Evolutionary conservation across 1,140 invertebrate species (phyloP), one percentile per base, ranked within the genome.

Genomic region (Pseudachorutes palmiensis): DNA sequence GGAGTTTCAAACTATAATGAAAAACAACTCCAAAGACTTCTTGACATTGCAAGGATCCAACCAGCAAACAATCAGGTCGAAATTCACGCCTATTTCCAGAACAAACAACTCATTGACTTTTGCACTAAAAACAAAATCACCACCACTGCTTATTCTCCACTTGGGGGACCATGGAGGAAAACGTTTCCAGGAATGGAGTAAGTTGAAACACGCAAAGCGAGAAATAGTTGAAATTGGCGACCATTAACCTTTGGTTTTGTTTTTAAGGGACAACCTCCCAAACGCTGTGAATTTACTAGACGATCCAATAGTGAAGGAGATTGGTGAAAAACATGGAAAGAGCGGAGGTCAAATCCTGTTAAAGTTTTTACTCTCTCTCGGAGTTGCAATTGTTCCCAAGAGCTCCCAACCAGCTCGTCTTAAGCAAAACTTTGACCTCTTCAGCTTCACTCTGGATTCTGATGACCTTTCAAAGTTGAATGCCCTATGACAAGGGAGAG

Each of bases 61-160:
- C 84, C 83, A 36, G 76, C 76, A 33, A 76, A 75, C 24, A 72
- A 79, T 55, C 83, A 85, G 31, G 36, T 83, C 69, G 31, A 83
- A 72, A 74, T 78, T 31, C 79, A 83, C 73, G 76, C 75, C 0
- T 82, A 81, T 70, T 77, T 81, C 45, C 79, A 80, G 57, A 81
- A 83, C 70, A 72, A 73, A 0, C 68, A 76, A 19, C 70, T 83
- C 32, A 62, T 74, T 14, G 70, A 76, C 48, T 78, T 75, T 59
- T 82, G 81, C 70, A 66, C 75, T 32, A 59, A 75, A 55, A 72
- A 77, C 36, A 71, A 75, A 22, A 79, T 83, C n/a, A 73, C 75
- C 2, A 55, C 94, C 24, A 91, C 87, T 0, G 91, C 88, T 0
- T 95, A 94, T 75, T 86, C 88, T 24, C 90, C 92, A 0, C 77